A percentile compares a stretch with the other conserved stretches of the same genome.
These are phyloP conservation scores for Lophius piscatorius DNA, from an alignment of 2,113 vertebrate species.

Conservation along the genomic window DNA sequence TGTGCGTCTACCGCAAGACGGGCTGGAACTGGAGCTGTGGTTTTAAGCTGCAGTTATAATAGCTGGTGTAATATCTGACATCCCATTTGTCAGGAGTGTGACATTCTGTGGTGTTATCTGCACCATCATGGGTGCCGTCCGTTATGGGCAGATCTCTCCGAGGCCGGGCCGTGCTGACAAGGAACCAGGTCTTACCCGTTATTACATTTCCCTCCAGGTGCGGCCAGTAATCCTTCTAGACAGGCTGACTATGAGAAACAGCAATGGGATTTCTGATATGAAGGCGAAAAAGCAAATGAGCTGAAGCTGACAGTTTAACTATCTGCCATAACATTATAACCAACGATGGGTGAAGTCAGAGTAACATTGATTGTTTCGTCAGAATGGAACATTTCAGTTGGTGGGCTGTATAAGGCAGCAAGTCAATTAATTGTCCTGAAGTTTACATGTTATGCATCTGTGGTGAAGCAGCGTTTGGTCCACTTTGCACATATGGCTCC, in stretches of 20 bases:
- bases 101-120: conserved; percentile 27
- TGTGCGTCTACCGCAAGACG: conserved; percentile 38
- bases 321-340: no score
- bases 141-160: conserved; percentile 28
- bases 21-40: background rate
- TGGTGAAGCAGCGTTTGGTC: no score
- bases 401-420: no score
- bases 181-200: conserved; percentile 29
- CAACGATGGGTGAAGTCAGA: no score
- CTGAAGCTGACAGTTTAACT: conserved; percentile 14
- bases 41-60: background rate
- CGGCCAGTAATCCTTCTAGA: conserved; percentile 21
- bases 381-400: no score
- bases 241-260: conserved; percentile 11
- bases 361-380: no score
- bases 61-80: conserved; percentile 34
- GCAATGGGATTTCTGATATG: conserved; percentile 26
- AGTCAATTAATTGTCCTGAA: no score
- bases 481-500: no score
- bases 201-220: conserved; percentile 29
- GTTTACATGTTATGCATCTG: no score
- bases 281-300: conserved; percentile 7
- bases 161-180: conserved; percentile 35
- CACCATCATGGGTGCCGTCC: conserved; percentile 11
- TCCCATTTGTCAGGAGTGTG: conserved; percentile 29